These are phyloP conservation scores for Drosophila meridionalis DNA, from an alignment of 2,888 invertebrate species.

Conservation along the genomic window DNA sequence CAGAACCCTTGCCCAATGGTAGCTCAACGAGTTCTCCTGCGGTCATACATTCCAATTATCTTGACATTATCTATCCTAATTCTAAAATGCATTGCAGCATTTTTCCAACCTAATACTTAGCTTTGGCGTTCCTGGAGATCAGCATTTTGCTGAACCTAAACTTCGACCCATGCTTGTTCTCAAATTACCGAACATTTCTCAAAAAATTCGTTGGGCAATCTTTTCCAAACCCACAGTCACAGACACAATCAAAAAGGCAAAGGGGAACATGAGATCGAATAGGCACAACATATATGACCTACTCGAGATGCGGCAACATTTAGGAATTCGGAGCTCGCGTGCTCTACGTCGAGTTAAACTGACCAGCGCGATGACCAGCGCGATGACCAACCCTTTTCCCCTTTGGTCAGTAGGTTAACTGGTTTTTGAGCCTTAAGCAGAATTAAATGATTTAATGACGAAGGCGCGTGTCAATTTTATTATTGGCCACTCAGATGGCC, in stretches of 20 bases:
- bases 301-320: slow-evolving; percentile 4
- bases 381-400: slow-evolving; percentile 48
- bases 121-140: slow-evolving; percentile 51
- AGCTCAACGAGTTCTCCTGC: slow-evolving; percentile 69
- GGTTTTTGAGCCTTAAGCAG: slow-evolving; percentile 60
- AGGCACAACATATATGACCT: not conserved
- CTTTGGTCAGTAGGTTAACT: slow-evolving; percentile 38
- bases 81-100: slow-evolving; percentile 8
- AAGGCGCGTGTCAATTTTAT: slow-evolving; percentile 59
- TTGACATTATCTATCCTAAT: slow-evolving; percentile 51
- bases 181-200: slow-evolving; percentile 79
- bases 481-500: slow-evolving; percentile 46
- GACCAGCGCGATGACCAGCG: slow-evolving; percentile 52
- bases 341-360: slow-evolving; percentile 23
- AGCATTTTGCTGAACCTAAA: slow-evolving; percentile 69
- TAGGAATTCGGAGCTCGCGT: slow-evolving; percentile 38
- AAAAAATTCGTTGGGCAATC: slow-evolving; percentile 33
- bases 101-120: slow-evolving; percentile 30
- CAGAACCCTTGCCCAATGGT: slow-evolving; percentile 61
- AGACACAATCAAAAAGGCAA: slow-evolving; percentile 17
- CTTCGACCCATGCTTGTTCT: slow-evolving; percentile 60
- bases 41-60: slow-evolving; percentile 78
- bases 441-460: slow-evolving; percentile 41
- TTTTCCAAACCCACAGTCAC: not conserved
- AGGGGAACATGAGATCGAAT: not conserved